Percentiles rank a stretch among this genome's conserved stretches.
phyloP scores from a whole-genome alignment of 2,113 vertebrate species.

The Pimephales promelas region DNA sequence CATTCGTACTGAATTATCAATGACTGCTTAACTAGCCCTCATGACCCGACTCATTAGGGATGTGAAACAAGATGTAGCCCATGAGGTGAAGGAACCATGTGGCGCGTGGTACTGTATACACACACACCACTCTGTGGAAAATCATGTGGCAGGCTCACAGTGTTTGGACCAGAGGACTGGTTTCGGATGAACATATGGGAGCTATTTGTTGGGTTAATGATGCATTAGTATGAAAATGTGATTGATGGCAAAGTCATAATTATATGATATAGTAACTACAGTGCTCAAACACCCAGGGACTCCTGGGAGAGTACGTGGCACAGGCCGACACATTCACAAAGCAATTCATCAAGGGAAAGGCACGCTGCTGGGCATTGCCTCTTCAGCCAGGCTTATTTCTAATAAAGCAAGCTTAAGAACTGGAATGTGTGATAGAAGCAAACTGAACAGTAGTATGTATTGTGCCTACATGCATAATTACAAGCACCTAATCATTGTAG shows the following conservation, averaged over 20 bases:
- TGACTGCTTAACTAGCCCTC: conserved; percentile 33
- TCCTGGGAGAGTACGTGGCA: conserved; percentile 50
- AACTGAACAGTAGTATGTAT: too few species aligned
- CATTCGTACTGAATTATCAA: conserved; percentile 31
- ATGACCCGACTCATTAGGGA: conserved; percentile 44
- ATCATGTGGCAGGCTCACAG: conserved; percentile 36
- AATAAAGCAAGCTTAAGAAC: neutral
- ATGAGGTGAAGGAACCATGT: conserved; percentile 27
- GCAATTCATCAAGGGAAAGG: conserved; percentile 49
- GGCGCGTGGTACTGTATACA: conserved; percentile 1
- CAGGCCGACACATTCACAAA: conserved; percentile 37
- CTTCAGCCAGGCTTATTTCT: conserved; percentile 20
- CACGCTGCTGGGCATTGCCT: conserved; percentile 27
- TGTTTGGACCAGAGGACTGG: conserved; percentile 19
- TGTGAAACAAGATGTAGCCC: conserved; percentile 35
- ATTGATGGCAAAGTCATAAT: conserved; percentile 64
- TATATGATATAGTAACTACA: conserved; percentile 60
- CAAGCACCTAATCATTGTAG: too few species aligned
- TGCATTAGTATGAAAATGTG: conserved; percentile 62
- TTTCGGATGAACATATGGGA: conserved; percentile 59
- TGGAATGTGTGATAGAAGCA: conserved; percentile 8
- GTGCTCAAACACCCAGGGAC: conserved; percentile 53
- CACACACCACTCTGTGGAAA: conserved; percentile 5
- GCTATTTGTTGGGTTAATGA: conserved; percentile 65
- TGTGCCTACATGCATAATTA: too few species aligned